Evolutionary conservation across 2,888 invertebrate genomes (phyloP), one percentile per base, ranked within the genome.

Genomic region (Entomobrya proxima): DNA sequence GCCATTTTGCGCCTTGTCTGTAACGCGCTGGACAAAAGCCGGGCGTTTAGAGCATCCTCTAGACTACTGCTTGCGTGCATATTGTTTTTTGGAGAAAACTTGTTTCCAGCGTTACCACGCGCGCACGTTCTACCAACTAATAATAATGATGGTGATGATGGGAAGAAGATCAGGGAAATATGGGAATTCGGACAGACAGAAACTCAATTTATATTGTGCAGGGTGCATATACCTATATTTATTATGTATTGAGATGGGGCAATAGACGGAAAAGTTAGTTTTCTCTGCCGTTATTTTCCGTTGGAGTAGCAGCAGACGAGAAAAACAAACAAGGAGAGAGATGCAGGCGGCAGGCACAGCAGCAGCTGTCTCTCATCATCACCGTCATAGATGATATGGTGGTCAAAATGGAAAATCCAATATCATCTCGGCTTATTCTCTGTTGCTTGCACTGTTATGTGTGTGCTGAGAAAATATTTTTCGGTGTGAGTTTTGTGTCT

Each of bases 341-440:
- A 55, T 72, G 58, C 72, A 21, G 11, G 32, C 27, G 21, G 50
- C 18, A 64, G 74, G 74, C 74, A 75, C 81, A 32, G 50, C 18
- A 64, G 74, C 81, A 82, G 81, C 81, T 82, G 81, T 82, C 75
- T 74, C 81, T 61, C 81, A 55, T 82, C 81, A 75, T 82, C 75
- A 27, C 55, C 27, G 55, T 27, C 55, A 55, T 55, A 24, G 27
- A 27, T 3, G n/a, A 15, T 3, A 47, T 47, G 15, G n/a, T 47
- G 15, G 47, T 15, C 15, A 47, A 47, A 47, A 47, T 5, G 11
- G 15, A 47, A 47, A 47, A 15, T 47, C 47, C 11, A 47, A n/a
- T 47, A n/a, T n/a, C n/a, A n/a, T n/a, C n/a, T n/a, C n/a, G n/a
- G n/a, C n/a, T n/a, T n/a, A n/a, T n/a, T n/a, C n/a, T n/a, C n/a